Evolutionary conservation across 2,797 vertebrate species (phyloP).

Genomic region (Aselliscus stoliczkanus): DNA sequence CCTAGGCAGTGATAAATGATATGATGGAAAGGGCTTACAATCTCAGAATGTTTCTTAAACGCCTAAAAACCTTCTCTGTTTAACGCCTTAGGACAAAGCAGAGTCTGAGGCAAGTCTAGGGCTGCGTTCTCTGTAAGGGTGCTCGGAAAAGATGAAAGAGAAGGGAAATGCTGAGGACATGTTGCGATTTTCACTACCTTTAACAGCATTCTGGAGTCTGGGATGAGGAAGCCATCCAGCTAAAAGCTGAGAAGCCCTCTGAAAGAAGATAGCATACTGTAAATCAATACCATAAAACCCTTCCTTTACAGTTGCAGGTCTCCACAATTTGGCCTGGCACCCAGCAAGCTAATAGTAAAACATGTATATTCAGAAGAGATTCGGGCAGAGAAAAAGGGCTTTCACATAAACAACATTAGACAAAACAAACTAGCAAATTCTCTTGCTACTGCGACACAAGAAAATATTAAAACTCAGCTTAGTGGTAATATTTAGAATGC

Average conservation of each 20-base stretch:
- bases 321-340: constrained; percentile 54
- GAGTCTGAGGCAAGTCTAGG: neutral
- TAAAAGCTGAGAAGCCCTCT: neutral
- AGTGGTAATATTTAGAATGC: neutral
- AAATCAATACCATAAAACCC: neutral
- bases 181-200: neutral
- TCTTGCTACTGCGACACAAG: neutral
- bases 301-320: constrained; percentile 36
- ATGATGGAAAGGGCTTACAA: neutral
- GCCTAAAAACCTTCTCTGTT: neutral
- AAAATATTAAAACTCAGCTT: neutral
- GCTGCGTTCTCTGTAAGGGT: neutral
- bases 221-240: neutral
- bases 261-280: neutral
- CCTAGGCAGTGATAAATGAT: neutral
- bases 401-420: neutral
- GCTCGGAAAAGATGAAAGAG: neutral
- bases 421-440: constrained; percentile 12
- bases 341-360: neutral
- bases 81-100: neutral
- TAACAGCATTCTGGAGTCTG: neutral
- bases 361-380: neutral
- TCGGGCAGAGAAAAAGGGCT: neutral
- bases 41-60: neutral
- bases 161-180: neutral